Conservation (phyloP, 2,113 vertebrate genomes). For the Rhipidura dahli region DNA sequence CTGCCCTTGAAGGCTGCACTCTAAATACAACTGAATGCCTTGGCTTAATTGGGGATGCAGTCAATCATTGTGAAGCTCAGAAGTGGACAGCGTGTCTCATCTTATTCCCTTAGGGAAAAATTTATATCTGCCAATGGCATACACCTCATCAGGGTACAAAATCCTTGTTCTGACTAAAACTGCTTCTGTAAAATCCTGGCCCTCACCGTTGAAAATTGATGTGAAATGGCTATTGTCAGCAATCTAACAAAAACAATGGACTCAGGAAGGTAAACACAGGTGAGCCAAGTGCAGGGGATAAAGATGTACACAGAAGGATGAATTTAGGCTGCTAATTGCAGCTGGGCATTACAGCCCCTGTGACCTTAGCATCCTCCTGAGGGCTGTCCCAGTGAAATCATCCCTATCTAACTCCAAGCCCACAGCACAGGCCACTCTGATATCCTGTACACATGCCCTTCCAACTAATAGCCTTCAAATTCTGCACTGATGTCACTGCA, state of each 20-base stretch:
- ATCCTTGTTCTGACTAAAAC: background rate
- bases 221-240: background rate
- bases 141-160: background rate
- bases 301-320: background rate
- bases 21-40: background rate
- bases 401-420: too few relatives aligned
- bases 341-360: rapidly evolving
- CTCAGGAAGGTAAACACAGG: background rate
- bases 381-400: background rate
- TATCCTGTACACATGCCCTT: background rate
- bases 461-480: background rate
- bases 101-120: background rate
- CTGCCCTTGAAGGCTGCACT: background rate
- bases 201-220: background rate
- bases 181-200: background rate
- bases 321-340: background rate
- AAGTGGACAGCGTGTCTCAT: background rate
- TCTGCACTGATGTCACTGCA: background rate
- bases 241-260: background rate
- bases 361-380: background rate
- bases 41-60: background rate
- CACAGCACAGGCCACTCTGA: background rate
- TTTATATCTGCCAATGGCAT: background rate
- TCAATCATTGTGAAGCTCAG: background rate
- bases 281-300: background rate